Evolutionary conservation across 2,797 vertebrate species (phyloP).

Genomic region (Loris lydekkerianus): DNA sequence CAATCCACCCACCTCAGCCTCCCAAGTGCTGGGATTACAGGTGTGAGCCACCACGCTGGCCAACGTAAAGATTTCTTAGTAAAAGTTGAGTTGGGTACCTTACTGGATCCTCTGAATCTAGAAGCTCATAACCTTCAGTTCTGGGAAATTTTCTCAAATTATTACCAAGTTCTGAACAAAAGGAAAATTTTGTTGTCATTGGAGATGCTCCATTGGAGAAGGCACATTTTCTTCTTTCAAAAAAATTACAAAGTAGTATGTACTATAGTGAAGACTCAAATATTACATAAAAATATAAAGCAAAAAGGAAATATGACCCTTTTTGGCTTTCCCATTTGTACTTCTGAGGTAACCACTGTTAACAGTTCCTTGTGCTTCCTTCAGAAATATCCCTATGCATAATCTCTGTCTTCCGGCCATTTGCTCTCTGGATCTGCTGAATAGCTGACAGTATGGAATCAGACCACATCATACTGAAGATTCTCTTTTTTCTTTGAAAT

Average conservation of each 20-base stretch:
- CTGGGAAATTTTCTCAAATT: not conserved
- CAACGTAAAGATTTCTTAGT: not conserved
- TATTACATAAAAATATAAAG: not conserved
- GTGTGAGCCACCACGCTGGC: too few relatives aligned
- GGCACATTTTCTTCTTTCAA: not conserved
- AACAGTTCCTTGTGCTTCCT: not conserved
- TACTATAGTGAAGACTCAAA: not conserved
- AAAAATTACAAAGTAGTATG: not conserved
- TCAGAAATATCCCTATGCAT: not conserved
- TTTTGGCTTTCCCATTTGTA: not conserved
- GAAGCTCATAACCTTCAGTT: not conserved
- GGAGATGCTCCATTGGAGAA: not conserved
- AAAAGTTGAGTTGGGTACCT: not conserved
- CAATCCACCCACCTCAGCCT: too few relatives aligned
- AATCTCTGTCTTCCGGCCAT: not conserved
- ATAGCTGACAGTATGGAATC: too few relatives aligned
- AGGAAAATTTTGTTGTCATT: not conserved
- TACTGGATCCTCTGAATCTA: not conserved
- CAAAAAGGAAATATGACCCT: not conserved
- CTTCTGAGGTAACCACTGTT: not conserved
- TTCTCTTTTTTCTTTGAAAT: not conserved
- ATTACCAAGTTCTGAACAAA: not conserved
- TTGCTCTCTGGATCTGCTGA: not conserved
- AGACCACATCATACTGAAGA: not conserved
- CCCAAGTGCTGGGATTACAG: too few relatives aligned